Conservation (phyloP, 2,888 invertebrate genomes). For the Parascotia fuliginaria region DNA sequence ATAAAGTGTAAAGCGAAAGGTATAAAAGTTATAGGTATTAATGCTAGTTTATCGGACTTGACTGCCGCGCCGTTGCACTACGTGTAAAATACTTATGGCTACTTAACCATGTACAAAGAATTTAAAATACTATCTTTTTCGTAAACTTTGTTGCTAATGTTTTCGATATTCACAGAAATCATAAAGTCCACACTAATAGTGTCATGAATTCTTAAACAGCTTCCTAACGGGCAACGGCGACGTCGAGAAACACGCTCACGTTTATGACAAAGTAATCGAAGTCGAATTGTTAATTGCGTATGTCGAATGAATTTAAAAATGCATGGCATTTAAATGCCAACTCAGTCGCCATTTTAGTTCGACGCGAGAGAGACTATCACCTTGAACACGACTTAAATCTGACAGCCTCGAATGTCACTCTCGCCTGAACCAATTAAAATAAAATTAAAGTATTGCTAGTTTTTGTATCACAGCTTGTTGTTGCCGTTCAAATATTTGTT, state of each 20-base stretch:
- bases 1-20: constrained; percentile 32
- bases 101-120: constrained; percentile 34
- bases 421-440: constrained; percentile 75
- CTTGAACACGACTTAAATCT: constrained; percentile 84
- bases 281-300: constrained; percentile 80
- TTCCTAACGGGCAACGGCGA: constrained; percentile 65
- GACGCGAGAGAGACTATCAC: constrained; percentile 81
- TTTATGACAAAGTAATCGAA: constrained; percentile 82
- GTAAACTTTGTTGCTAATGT: constrained; percentile 63
- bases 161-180: constrained; percentile 65
- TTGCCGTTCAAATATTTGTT: constrained; percentile 30
- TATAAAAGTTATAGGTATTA: constrained; percentile 33
- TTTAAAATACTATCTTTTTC: constrained; percentile 53
- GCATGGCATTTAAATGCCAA: constrained; percentile 86
- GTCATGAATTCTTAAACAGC: constrained; percentile 64
- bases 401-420: constrained; percentile 83
- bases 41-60: constrained; percentile 36
- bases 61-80: constrained; percentile 13
- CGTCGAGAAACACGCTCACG: constrained; percentile 59
- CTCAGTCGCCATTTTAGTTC: constrained; percentile 80
- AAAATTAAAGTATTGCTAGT: constrained; percentile 68
- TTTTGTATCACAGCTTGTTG: constrained; percentile 56
- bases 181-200: constrained; percentile 63
- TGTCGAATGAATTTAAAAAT: constrained; percentile 82
- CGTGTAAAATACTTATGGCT: constrained; percentile 12